Evolutionary conservation across 2,888 invertebrate genomes (phyloP).

Genomic region (Fragum fragum): DNA sequence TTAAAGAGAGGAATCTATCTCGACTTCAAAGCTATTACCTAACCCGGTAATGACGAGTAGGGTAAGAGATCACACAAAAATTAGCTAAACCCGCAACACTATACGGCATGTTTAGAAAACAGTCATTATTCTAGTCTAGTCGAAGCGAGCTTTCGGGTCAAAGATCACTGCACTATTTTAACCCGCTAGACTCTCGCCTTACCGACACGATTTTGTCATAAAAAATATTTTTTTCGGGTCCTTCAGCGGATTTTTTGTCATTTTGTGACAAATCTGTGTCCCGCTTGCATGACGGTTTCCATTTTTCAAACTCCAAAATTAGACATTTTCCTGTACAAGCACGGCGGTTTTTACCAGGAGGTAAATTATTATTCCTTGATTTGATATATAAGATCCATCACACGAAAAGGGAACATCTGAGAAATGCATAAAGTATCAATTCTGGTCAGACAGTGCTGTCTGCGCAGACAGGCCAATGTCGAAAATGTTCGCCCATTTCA

Average conservation of each 20-base stretch:
- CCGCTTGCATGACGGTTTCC: constrained; percentile 4
- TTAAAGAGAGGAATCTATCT: constrained; percentile 38
- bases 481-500: no score
- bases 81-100: constrained; percentile 35
- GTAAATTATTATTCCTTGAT: constrained; percentile 3
- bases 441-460: no score
- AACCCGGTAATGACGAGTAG: constrained; percentile 53
- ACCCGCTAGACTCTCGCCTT: background rate
- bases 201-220: constrained; percentile 19
- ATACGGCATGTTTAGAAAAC: constrained; percentile 43
- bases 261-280: constrained; percentile 6
- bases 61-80: constrained; percentile 49
- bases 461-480: no score
- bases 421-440: no score
- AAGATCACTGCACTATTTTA: constrained; percentile 21
- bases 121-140: constrained; percentile 47
- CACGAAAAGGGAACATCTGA: no score
- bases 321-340: constrained; percentile 1
- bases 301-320: constrained; percentile 13
- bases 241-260: background rate
- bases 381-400: no score
- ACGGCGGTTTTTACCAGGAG: background rate
- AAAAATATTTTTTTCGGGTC: background rate
- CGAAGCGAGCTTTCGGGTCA: constrained; percentile 26
- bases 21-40: constrained; percentile 58